Percentiles rank a stretch among this genome's conserved stretches.
Evolutionary conservation across 2,113 vertebrate genomes (phyloP).

Genomic region (Aphelocoma coerulescens): DNA sequence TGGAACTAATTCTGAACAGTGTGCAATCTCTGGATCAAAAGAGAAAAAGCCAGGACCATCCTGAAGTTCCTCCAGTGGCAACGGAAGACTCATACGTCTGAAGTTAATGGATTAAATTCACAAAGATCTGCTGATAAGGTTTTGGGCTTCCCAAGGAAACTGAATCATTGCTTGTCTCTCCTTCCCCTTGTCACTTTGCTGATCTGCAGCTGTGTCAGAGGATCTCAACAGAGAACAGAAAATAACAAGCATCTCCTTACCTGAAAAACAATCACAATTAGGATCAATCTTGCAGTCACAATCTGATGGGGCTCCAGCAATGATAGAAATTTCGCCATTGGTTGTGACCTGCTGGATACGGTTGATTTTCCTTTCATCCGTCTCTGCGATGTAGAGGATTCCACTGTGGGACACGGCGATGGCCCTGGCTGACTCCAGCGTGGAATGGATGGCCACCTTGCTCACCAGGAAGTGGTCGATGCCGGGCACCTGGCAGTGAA

Average conservation of each 20-base stretch:
- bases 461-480: conserved; percentile 90
- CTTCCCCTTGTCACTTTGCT: neutral
- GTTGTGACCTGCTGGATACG: conserved; percentile 95
- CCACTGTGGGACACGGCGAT: conserved; percentile 93
- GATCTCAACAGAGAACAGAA: neutral
- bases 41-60: neutral
- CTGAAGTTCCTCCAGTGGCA: neutral
- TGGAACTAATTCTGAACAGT: neutral
- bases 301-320: conserved; percentile 90
- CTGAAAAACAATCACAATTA: conserved; percentile 97
- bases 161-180: neutral
- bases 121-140: neutral
- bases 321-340: conserved; percentile 91
- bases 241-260: conserved; percentile 64
- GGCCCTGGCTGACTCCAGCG: conserved; percentile 90
- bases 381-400: conserved; percentile 91
- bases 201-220: neutral
- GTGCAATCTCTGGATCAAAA: neutral
- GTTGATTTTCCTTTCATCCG: conserved; percentile 94
- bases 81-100: neutral
- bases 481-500: conserved; percentile 94
- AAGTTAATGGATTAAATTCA: neutral
- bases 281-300: conserved; percentile 99
- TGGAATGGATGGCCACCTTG: conserved; percentile 88
- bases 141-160: neutral